Conservation (phyloP, 2,797 vertebrate genomes). For the Odontamblyopus lacepedii region DNA sequence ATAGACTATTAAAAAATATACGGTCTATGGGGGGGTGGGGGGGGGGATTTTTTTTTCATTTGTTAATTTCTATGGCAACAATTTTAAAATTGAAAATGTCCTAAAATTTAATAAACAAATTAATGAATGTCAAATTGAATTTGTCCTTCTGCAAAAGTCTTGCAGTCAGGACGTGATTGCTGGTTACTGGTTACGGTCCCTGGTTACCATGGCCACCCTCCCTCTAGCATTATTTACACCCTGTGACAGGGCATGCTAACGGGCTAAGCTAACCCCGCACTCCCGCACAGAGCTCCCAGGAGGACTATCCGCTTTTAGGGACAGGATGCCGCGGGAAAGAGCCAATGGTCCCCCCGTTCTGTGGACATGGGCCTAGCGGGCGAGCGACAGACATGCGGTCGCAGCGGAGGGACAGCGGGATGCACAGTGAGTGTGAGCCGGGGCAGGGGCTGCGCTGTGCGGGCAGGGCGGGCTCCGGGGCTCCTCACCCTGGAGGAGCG, state of each 20-base stretch:
- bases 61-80: no score
- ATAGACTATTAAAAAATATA: no score
- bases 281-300: not conserved
- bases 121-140: no score
- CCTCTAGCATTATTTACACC: not conserved
- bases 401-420: constrained; percentile 41
- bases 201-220: not conserved
- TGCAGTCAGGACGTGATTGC: not conserved
- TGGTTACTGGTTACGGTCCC: not conserved
- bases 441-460: constrained; percentile 3
- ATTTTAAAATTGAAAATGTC: no score
- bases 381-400: constrained; percentile 19
- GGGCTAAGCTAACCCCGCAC: constrained; percentile 43
- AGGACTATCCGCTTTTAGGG: not conserved
- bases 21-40: no score
- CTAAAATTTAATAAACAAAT: no score
- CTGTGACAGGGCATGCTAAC: constrained; percentile 19
- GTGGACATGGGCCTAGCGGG: constrained; percentile 24
- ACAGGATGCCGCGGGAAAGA: not conserved
- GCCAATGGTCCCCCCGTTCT: not conserved
- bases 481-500: not conserved
- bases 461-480: constrained; percentile 9
- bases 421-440: constrained; percentile 66
- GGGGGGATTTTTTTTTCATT: no score
- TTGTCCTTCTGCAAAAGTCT: no score